A percentile compares a stretch with the other conserved stretches of the same genome.
These are phyloP conservation scores for Aporophyla nigra DNA, from an alignment of 2,888 invertebrate species.

Conservation along the genomic window DNA sequence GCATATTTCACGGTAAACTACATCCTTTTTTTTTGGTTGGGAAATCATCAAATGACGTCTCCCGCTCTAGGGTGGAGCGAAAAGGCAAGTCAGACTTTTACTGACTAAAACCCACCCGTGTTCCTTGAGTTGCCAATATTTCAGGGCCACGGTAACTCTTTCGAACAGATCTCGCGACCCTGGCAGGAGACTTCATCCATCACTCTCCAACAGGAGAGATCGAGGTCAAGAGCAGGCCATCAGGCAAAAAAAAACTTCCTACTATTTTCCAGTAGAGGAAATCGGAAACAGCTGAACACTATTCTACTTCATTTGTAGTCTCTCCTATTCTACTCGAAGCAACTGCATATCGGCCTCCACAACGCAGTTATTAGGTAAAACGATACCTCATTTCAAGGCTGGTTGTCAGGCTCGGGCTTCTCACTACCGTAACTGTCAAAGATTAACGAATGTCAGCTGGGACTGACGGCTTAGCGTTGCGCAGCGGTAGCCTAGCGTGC, in stretches of 20 bases:
- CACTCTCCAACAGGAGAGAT: too few species aligned
- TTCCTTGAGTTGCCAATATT: too few species aligned
- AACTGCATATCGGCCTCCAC: background rate
- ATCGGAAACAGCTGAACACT: background rate
- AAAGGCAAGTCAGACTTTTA: too few species aligned
- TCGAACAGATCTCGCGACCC: too few species aligned
- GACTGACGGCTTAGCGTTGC: background rate
- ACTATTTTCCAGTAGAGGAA: background rate
- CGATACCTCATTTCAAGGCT: background rate
- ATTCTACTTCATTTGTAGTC: background rate
- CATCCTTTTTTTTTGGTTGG: background rate
- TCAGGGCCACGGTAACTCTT: too few species aligned
- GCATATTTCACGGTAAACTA: background rate
- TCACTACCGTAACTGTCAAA: background rate
- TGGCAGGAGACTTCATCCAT: background rate
- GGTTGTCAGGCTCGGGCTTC: background rate
- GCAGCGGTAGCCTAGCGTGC: slow-evolving; percentile 39
- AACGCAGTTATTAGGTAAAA: background rate
- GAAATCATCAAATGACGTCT: too few species aligned
- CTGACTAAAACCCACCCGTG: too few species aligned
- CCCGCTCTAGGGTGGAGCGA: too few species aligned
- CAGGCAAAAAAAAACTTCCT: background rate
- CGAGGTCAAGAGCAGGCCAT: background rate
- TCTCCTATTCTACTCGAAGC: background rate
- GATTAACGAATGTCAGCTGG: background rate